Conservation (phyloP, 2,113 vertebrate genomes). For the Amia ocellicauda region DNA sequence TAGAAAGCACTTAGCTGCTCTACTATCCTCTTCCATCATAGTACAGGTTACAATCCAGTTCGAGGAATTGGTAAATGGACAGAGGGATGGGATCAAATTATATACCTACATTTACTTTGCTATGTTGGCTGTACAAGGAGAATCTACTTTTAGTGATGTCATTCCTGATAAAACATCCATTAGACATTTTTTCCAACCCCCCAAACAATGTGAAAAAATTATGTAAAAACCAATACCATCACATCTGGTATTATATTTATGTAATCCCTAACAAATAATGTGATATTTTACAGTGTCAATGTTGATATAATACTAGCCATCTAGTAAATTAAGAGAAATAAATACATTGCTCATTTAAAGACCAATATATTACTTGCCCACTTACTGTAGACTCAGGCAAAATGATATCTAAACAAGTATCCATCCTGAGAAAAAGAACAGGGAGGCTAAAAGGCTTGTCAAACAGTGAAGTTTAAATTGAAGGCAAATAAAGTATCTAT, state of each 20-base stretch:
- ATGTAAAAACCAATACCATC: too few species aligned
- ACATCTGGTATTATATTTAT: not conserved
- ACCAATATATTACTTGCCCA: slow-evolving; percentile 36
- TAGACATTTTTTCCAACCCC: too few species aligned
- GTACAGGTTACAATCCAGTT: slow-evolving; percentile 23
- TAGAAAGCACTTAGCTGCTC: slow-evolving; percentile 32
- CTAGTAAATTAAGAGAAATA: slow-evolving; percentile 24
- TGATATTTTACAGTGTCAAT: slow-evolving; percentile 41
- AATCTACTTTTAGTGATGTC: too few species aligned
- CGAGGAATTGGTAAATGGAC: too few species aligned
- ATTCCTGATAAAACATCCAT: not conserved
- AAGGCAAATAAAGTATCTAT: slow-evolving; percentile 57
- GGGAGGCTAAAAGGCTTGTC: slow-evolving; percentile 35
- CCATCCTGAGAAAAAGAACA: slow-evolving; percentile 45
- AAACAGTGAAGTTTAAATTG: slow-evolving; percentile 39
- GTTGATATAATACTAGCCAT: slow-evolving; percentile 18
- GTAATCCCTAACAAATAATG: slow-evolving; percentile 8
- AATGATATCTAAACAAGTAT: slow-evolving; percentile 33
- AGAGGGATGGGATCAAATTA: too few species aligned
- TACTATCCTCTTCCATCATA: slow-evolving; percentile 24
- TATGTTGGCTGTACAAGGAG: too few species aligned
- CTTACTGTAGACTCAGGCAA: slow-evolving; percentile 28
- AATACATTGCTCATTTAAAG: slow-evolving; percentile 29
- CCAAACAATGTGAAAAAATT: too few species aligned
- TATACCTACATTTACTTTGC: too few species aligned